Base-by-base conservation (phyloP, 2,113 vertebrate species). In the Percina caprodes region DNA sequence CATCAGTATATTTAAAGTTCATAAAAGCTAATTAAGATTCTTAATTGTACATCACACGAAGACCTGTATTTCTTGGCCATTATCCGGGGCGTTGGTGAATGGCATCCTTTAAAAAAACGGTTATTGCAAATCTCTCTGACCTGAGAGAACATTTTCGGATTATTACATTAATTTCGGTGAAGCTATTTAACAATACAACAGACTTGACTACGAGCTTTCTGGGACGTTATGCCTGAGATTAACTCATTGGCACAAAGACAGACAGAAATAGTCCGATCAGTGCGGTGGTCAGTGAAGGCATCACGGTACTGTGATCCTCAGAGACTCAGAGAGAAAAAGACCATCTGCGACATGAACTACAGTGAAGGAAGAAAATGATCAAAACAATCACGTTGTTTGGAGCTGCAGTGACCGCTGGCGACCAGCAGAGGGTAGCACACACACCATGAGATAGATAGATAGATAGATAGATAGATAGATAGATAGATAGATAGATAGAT, bases 401-500 rank as follows among this genome's bases (percentile, higher is more conserved):
- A 82, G 33, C 1, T 84, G 90, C 19, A 86, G 60, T 79, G 59
- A 24, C 51, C 6, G 33, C 8, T 46, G 58, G 0, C 75, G 69
- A 52, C 23, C 91, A 88, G 62, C 81, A 90, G 93, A 74, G 73
- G 89, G 93, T 16, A 86, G 49, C 52, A 82, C 14, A 77, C 21
- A 23, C 49, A 26, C 5, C 45, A 23, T 7, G 9, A 18, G 67
- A 66, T 23, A 52, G 67, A 73, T 15, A 52, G 76, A 69, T 42
- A 35, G 60, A 58, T 16, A 18, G 63, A 71, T 52, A 46, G 62
- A 58, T 46, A 5, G 58, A 58, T 45, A 49, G 76, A 77, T 65
- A 48, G 77, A 63, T 65, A 62, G 67, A 79, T 62, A 70, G 76
- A 70, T 69, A 69, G 75, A 77, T 70, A 49, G 51, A 69, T 67